Evolutionary conservation across 1,140 invertebrate species (phyloP).

Genomic region (Ceratoteleas bidentatus): DNA sequence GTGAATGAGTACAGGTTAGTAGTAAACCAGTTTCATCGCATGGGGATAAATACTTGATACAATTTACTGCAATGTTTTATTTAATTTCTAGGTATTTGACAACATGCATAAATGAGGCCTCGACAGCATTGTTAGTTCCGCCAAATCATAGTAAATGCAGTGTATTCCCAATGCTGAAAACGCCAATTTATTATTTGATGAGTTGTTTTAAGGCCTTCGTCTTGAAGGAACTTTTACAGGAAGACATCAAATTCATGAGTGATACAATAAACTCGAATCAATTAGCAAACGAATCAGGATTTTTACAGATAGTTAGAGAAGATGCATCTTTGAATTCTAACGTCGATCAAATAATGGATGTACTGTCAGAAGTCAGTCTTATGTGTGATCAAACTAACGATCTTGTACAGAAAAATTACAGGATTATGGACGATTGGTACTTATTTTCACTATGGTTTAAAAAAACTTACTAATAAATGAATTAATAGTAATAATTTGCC

Average conservation of each 20-base stretch:
- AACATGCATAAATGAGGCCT: constrained; percentile 68
- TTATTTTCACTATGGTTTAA: too few relatives aligned
- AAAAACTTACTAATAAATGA: too few relatives aligned
- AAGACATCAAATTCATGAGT: constrained; percentile 15
- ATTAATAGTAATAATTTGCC: too few relatives aligned
- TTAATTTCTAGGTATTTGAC: constrained; percentile 61
- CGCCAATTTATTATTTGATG: constrained; percentile 39
- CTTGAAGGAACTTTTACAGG: constrained; percentile 18
- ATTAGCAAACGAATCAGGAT: constrained; percentile 19
- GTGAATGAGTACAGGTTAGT: constrained; percentile 64
- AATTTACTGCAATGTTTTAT: constrained; percentile 1
- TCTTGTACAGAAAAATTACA: too few relatives aligned
- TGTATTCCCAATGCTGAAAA: constrained; percentile 43
- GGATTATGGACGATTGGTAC: too few relatives aligned
- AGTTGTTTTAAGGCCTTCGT: constrained; percentile 43
- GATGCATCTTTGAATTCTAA: background rate
- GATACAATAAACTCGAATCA: background rate
- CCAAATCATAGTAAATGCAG: constrained; percentile 28
- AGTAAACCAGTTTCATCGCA: background rate
- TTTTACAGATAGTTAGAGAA: background rate
- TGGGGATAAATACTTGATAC: background rate
- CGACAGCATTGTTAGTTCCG: constrained; percentile 29
- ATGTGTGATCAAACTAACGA: too few relatives aligned
- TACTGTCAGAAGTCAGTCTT: too few relatives aligned
- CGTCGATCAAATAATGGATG: too few relatives aligned